These are phyloP conservation scores for Girardinus metallicus DNA, from an alignment of 2,797 vertebrate species.

Conservation along the genomic window DNA sequence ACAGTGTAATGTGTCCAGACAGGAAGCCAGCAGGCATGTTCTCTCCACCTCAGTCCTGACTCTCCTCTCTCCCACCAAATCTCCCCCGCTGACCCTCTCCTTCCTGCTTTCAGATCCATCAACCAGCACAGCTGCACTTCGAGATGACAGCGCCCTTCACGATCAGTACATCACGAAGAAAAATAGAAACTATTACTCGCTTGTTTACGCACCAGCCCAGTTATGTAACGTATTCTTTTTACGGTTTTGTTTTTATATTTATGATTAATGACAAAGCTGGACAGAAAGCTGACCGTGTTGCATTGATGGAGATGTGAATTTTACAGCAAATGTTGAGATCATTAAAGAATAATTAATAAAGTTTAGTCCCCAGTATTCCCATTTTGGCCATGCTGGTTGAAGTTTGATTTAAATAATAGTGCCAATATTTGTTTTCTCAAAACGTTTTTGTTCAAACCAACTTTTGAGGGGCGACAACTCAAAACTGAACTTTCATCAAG, in stretches of 20 bases:
- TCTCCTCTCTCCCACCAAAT: slow-evolving; percentile 18
- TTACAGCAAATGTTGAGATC: neutral
- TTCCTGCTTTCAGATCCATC: slow-evolving; percentile 43
- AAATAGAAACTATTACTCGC: slow-evolving; percentile 18
- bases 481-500: neutral
- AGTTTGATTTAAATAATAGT: neutral
- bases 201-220: slow-evolving; percentile 25
- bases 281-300: neutral
- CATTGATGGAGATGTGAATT: slow-evolving; percentile 9
- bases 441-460: slow-evolving; percentile 62
- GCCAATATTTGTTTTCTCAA: slow-evolving; percentile 49
- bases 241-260: slow-evolving; percentile 15
- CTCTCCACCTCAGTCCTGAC: slow-evolving; percentile 46
- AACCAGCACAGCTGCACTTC: slow-evolving; percentile 15
- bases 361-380: neutral
- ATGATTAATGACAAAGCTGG: slow-evolving; percentile 17
- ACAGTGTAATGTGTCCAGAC: slow-evolving; percentile 77
- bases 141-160: slow-evolving; percentile 40
- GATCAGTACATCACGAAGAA: slow-evolving; percentile 11
- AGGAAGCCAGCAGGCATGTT: slow-evolving; percentile 73
- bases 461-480: slow-evolving; percentile 29
- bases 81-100: slow-evolving; percentile 27
- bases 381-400: slow-evolving; percentile 44
- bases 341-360: neutral
- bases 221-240: slow-evolving; percentile 18